Evolutionary conservation across 1,140 invertebrate species (phyloP).

Genomic region (Oryctes rhinoceros): DNA sequence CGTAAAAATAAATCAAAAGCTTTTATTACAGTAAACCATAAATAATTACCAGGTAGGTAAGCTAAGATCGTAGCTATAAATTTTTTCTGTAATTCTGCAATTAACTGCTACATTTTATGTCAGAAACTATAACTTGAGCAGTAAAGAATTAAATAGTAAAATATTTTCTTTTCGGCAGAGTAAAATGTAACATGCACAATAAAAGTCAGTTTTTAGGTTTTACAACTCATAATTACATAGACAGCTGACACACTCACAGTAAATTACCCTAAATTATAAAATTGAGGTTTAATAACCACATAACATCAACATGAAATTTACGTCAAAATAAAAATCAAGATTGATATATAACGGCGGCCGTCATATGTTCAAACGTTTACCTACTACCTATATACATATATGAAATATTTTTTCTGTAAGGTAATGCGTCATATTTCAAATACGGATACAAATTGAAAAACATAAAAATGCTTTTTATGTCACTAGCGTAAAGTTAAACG

Average conservation of each 20-base stretch:
- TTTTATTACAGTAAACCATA: no score
- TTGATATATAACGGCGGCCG: background rate
- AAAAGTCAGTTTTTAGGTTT: conserved; percentile 4
- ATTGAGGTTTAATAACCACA: background rate
- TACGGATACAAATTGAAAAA: no score
- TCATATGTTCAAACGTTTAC: no score
- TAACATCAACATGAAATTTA: background rate
- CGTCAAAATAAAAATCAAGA: background rate
- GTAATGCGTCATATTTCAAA: no score
- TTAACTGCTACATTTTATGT: conserved; percentile 5
- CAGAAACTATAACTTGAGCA: background rate
- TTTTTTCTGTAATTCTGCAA: background rate
- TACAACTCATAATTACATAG: conserved; percentile 23
- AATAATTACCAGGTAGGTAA: background rate
- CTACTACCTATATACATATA: no score
- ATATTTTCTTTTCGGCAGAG: background rate
- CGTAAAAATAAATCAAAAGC: no score
- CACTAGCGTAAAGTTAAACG: background rate
- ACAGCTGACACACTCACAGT: background rate
- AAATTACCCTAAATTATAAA: conserved; percentile 14
- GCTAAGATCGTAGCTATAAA: background rate
- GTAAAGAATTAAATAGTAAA: background rate
- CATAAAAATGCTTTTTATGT: background rate
- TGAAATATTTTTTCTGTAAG: no score
- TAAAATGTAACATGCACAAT: background rate